Percentiles rank a stretch among this genome's conserved stretches.
Conservation (phyloP, 2,888 invertebrate species). For the Agonopterix subpropinquella region DNA sequence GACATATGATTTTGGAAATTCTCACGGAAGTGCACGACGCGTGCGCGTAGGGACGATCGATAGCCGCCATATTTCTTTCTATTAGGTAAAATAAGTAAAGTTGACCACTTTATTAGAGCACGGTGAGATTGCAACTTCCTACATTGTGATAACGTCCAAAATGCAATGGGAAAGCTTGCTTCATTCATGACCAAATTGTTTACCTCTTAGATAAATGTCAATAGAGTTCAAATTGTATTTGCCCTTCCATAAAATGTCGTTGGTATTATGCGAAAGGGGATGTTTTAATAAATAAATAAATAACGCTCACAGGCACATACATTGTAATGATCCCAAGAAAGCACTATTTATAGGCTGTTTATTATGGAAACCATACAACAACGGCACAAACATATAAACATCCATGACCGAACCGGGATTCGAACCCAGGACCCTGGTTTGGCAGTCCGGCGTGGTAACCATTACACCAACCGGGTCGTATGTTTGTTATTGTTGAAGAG, state of each 20-base stretch:
- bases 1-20: constrained; percentile 13
- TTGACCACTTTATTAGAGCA: too few species aligned
- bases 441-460: too few species aligned
- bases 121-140: constrained; percentile 8
- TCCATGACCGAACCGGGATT: too few species aligned
- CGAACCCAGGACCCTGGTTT: too few species aligned
- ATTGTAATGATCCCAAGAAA: too few species aligned
- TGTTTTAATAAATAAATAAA: too few species aligned
- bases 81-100: not conserved
- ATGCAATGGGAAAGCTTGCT: constrained; percentile 7
- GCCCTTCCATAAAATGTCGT: not conserved
- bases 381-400: too few species aligned
- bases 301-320: too few species aligned
- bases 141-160: constrained; percentile 17
- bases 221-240: constrained; percentile 23
- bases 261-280: not conserved
- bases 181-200: constrained; percentile 21
- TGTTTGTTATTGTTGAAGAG: too few species aligned
- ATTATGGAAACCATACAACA: too few species aligned
- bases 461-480: too few species aligned
- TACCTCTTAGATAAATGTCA: constrained; percentile 29
- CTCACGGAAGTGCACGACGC: constrained; percentile 36
- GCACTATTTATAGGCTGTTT: too few species aligned
- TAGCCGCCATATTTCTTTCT: constrained; percentile 21
- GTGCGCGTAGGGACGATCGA: constrained; percentile 62